Evolutionary conservation across 2,888 invertebrate genomes (phyloP).

Genomic region (Ormyrus rosae): DNA sequence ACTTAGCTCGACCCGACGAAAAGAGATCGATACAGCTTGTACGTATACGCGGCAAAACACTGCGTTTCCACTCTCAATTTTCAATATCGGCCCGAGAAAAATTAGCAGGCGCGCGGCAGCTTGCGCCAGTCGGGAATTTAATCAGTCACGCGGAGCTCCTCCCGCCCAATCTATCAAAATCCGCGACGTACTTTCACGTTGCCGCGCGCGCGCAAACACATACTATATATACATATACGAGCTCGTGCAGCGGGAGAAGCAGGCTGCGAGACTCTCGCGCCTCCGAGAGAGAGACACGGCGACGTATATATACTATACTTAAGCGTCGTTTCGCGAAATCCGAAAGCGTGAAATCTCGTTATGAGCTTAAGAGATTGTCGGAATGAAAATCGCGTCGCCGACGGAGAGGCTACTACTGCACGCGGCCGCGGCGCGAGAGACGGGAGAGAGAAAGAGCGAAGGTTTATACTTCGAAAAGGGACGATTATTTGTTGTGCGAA

Average conservation of each 20-base stretch:
- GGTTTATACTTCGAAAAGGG: no score
- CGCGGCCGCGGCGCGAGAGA: no score
- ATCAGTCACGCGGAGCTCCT: constrained; percentile 33
- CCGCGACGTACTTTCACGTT: constrained; percentile 1
- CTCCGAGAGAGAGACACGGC: no score
- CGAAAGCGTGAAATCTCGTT: constrained; percentile 73
- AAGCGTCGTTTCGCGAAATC: constrained; percentile 62
- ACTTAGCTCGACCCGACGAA: no score
- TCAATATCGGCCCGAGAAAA: not conserved
- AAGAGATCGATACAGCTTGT: no score
- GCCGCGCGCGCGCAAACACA: not conserved
- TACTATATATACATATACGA: constrained; percentile 15
- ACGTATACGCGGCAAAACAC: no score
- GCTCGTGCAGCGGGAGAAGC: constrained; percentile 27
- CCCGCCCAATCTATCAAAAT: constrained; percentile 47
- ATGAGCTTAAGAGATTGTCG: constrained; percentile 69
- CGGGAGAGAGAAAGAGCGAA: no score
- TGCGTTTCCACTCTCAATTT: no score
- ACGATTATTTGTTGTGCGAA: no score
- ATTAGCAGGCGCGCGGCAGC: not conserved
- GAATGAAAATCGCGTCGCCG: constrained; percentile 68
- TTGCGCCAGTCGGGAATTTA: constrained; percentile 23
- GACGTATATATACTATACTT: no score
- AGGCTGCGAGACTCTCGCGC: no score
- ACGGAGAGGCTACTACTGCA: constrained; percentile 38